Conservation (phyloP, 2,113 vertebrate species). For the Hyaena hyaena region DNA sequence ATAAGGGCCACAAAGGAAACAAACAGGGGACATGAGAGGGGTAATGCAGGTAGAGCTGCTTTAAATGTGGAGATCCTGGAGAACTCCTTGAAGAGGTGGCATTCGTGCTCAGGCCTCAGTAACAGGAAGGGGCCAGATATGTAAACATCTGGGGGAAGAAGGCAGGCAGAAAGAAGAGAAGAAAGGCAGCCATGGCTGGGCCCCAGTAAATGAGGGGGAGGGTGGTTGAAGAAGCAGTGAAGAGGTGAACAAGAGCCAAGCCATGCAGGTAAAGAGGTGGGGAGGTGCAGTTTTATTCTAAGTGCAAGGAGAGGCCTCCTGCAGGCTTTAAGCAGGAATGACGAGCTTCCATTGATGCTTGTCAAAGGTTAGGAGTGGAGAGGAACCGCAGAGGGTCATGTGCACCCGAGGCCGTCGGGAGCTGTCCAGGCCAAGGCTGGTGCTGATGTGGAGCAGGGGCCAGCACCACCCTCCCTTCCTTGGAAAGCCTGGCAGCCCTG, state of each 20-base stretch:
- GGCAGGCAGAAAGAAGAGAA: background rate
- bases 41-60: background rate
- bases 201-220: background rate
- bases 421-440: background rate
- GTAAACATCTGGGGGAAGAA: background rate
- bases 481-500: background rate
- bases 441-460: background rate
- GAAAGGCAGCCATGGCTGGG: background rate
- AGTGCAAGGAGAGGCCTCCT: background rate
- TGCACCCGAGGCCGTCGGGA: background rate
- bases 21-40: background rate
- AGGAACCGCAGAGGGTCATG: background rate
- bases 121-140: constrained; percentile 60
- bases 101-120: constrained; percentile 43
- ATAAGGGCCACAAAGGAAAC: background rate
- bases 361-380: background rate
- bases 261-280: background rate
- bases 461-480: background rate
- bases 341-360: background rate
- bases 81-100: background rate
- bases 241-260: background rate
- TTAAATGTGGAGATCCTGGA: background rate
- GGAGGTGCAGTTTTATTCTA: background rate
- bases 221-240: background rate
- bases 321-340: background rate